A percentile compares a stretch with the other conserved stretches of the same genome.
phyloP scores from a whole-genome alignment of 2,888 invertebrate genomes.

The Hermaeophaga mercurialis region DNA sequence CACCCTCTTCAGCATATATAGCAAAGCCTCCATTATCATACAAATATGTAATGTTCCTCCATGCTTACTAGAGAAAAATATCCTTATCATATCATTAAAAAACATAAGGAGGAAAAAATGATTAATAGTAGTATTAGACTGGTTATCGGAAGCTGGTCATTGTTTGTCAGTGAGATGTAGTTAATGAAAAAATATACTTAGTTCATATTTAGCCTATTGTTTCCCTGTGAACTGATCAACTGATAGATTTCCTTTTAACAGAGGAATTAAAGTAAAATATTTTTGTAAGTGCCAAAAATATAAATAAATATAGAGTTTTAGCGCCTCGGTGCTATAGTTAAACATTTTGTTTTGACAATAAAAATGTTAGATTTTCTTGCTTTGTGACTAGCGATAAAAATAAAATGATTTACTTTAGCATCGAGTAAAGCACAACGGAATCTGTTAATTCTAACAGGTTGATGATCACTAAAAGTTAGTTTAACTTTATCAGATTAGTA shows the following conservation, averaged over 20 bases:
- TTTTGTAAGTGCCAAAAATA: slow-evolving; percentile 14
- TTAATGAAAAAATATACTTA: slow-evolving; percentile 8
- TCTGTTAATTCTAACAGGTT: too few relatives aligned
- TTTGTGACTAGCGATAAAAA: not conserved
- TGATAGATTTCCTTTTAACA: slow-evolving; percentile 14
- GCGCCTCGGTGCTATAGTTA: not conserved
- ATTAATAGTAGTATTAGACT: slow-evolving; percentile 20
- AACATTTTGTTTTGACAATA: not conserved
- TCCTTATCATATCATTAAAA: slow-evolving; percentile 22
- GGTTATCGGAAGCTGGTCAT: slow-evolving; percentile 2
- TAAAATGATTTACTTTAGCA: not conserved
- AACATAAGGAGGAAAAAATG: slow-evolving; percentile 6
- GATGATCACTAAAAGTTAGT: too few relatives aligned
- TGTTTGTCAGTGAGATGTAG: slow-evolving; percentile 7
- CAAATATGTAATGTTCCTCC: slow-evolving; percentile 11
- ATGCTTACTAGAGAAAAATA: slow-evolving; percentile 25
- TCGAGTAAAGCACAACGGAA: not conserved
- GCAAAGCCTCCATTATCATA: slow-evolving; percentile 20
- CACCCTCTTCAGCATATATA: slow-evolving; percentile 31
- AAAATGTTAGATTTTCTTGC: not conserved
- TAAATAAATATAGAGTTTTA: not conserved
- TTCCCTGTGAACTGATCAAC: slow-evolving; percentile 17
- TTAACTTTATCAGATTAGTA: too few relatives aligned
- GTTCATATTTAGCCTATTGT: slow-evolving; percentile 13
- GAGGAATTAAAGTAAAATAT: not conserved